Evolutionary conservation across 2,888 invertebrate species (phyloP).

Genomic region (Teleogryllus oceanicus): DNA sequence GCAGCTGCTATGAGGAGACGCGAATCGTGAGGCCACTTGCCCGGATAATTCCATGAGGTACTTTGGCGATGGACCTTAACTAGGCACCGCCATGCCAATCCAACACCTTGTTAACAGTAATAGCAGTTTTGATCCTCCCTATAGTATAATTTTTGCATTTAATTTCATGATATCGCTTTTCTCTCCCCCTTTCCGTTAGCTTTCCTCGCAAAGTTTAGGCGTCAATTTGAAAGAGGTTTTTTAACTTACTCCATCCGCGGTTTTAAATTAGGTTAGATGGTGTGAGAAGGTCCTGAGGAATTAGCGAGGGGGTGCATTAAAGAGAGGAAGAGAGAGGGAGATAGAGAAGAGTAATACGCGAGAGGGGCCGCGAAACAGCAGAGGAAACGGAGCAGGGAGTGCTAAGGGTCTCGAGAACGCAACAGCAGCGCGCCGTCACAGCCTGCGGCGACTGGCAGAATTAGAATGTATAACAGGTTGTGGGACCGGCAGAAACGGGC

Average conservation of each 20-base stretch:
- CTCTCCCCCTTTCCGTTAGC: not conserved
- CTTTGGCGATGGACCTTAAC: too few species aligned
- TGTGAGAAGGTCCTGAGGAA: conserved; percentile 32
- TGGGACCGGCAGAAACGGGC: conserved; percentile 11
- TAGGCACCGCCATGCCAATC: not conserved
- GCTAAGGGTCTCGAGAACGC: not conserved
- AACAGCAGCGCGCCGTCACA: not conserved
- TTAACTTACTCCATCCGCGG: not conserved
- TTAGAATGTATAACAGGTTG: conserved; percentile 36
- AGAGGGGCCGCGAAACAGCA: not conserved
- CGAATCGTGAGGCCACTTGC: too few species aligned
- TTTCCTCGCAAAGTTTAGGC: conserved; percentile 33
- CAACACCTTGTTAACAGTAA: not conserved
- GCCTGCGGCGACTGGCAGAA: conserved; percentile 23
- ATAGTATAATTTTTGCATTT: conserved; percentile 36
- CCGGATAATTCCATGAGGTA: too few species aligned
- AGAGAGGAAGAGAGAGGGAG: conserved; percentile 29
- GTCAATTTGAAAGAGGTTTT: conserved; percentile 32
- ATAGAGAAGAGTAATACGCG: conserved; percentile 25
- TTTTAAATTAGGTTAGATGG: conserved; percentile 37
- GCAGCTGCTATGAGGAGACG: too few species aligned
- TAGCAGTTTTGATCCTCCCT: conserved; percentile 20
- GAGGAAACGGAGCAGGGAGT: conserved; percentile 20
- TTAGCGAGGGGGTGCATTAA: conserved; percentile 35
- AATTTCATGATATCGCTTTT: conserved; percentile 36